Percentiles rank a stretch among this genome's conserved stretches.
Conservation (phyloP, 92 coral and sea anemone genomes). For the Porites rus region DNA sequence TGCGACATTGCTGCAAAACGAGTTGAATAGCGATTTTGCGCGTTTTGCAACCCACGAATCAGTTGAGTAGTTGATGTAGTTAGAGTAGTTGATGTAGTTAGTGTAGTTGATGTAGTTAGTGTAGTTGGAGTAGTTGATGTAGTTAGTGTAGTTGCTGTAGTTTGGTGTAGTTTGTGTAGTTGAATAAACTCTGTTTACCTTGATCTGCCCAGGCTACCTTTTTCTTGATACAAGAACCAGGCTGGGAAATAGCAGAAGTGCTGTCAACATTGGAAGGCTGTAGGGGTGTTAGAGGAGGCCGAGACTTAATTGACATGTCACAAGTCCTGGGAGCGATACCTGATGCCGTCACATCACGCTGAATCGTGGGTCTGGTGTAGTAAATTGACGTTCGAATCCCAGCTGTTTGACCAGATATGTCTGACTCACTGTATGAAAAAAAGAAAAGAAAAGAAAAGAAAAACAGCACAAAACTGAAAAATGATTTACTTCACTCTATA, state of each 20-base stretch:
- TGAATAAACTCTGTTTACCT: constrained; percentile 25
- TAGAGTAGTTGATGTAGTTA: too few species aligned
- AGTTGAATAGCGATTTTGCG: too few species aligned
- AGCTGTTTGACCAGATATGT: not conserved
- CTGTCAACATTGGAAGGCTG: constrained; percentile 25
- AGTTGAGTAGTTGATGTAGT: too few species aligned
- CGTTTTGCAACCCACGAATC: too few species aligned
- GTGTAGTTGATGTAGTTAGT: too few species aligned
- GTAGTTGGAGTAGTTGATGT: too few species aligned
- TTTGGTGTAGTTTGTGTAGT: too few species aligned
- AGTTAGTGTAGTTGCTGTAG: too few species aligned
- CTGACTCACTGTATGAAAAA: constrained; percentile 1
- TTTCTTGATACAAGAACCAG: constrained; percentile 43
- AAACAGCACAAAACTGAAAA: not conserved
- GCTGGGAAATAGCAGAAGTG: constrained; percentile 6
- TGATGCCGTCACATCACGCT: constrained; percentile 6
- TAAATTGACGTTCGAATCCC: constrained; percentile 67
- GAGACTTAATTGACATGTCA: constrained; percentile 3
- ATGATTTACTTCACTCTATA: too few species aligned
- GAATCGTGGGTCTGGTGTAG: constrained; percentile 55
- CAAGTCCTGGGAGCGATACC: constrained; percentile 9
- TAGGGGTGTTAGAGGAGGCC: not conserved
- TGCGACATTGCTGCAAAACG: too few species aligned
- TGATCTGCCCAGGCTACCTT: constrained; percentile 76
- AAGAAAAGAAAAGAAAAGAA: not conserved